Evolutionary conservation across 2,113 vertebrate species (phyloP).

Genomic region (Thunnus maccoyii): DNA sequence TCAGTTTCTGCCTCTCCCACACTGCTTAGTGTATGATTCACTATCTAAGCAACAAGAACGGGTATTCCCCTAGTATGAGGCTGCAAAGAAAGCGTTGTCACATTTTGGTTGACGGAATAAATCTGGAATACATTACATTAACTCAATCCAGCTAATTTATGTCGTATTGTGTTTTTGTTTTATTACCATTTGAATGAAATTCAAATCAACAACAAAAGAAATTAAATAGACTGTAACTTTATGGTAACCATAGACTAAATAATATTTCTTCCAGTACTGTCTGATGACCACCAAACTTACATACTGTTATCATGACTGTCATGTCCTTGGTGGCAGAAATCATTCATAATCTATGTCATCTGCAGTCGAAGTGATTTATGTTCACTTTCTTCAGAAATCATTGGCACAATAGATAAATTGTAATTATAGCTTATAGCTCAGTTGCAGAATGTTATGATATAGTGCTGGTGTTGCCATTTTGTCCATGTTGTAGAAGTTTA

Average conservation of each 20-base stretch:
- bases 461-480: no score
- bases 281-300: neutral
- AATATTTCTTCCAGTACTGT: neutral
- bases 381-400: no score
- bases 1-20: conserved; percentile 66
- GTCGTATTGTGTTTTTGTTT: neutral
- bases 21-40: conserved; percentile 63
- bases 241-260: neutral
- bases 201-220: no score
- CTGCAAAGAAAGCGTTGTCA: conserved; percentile 25
- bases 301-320: neutral
- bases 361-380: no score
- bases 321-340: no score
- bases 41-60: conserved; percentile 53
- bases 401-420: no score
- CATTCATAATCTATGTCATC: no score
- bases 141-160: neutral
- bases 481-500: neutral
- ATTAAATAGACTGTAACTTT: neutral
- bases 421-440: no score
- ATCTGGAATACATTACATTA: neutral
- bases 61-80: conserved; percentile 59
- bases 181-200: neutral
- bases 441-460: no score
- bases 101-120: conserved; percentile 27